Evolutionary conservation across 2,888 invertebrate species (phyloP).

Genomic region (Schizaphis graminum): DNA sequence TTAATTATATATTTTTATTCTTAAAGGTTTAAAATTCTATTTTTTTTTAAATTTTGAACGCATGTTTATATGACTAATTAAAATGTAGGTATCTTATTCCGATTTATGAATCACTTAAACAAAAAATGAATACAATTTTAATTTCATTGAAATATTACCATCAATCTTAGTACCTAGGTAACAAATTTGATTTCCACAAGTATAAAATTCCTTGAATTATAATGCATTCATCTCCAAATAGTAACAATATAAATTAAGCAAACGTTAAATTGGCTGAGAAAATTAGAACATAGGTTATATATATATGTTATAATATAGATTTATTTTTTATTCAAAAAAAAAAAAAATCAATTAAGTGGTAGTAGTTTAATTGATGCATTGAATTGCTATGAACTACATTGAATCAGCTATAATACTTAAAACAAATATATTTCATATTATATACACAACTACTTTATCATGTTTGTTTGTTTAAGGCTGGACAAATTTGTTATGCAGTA

Average conservation of each 20-base stretch:
- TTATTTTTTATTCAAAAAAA: no score
- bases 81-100: not conserved
- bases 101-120: not conserved
- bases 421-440: not conserved
- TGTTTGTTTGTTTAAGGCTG: constrained; percentile 79
- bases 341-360: not conserved
- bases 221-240: not conserved
- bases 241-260: not conserved
- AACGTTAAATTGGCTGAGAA: not conserved
- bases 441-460: not conserved
- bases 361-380: not conserved
- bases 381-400: not conserved
- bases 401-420: not conserved
- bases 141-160: not conserved
- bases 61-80: not conserved
- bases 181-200: not conserved
- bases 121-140: not conserved
- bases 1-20: not conserved
- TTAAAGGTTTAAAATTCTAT: not conserved
- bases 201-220: not conserved
- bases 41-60: not conserved
- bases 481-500: constrained; percentile 99
- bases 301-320: not conserved
- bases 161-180: not conserved
- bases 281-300: not conserved